Percentiles rank a stretch among this genome's conserved stretches.
Evolutionary conservation across 2,888 invertebrate species (phyloP).

Genomic region (Pogonocherus hispidulus): DNA sequence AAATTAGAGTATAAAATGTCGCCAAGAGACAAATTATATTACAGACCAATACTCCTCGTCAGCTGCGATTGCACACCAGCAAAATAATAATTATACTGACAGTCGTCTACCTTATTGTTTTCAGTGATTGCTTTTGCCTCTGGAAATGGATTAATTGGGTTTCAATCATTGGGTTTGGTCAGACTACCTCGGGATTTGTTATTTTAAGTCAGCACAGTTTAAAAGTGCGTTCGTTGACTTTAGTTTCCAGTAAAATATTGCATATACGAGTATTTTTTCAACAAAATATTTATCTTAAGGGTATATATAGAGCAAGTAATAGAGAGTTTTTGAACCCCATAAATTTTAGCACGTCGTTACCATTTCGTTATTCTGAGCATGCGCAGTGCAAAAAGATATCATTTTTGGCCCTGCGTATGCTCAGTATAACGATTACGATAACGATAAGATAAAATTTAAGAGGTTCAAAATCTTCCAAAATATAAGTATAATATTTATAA

Average conservation of each 20-base stretch:
- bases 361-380: no score
- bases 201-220: neutral
- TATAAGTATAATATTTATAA: no score
- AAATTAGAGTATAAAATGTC: slow-evolving; percentile 1
- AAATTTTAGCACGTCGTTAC: no score
- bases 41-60: slow-evolving; percentile 28
- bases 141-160: slow-evolving; percentile 19
- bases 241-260: neutral
- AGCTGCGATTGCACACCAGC: slow-evolving; percentile 30
- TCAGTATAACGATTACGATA: no score
- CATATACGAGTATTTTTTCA: no score
- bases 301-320: no score
- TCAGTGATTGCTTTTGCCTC: slow-evolving; percentile 29
- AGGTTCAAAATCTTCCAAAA: no score
- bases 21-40: slow-evolving; percentile 28
- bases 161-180: slow-evolving; percentile 26
- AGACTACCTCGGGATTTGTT: neutral
- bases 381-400: no score
- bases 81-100: slow-evolving; percentile 32
- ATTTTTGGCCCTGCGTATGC: no score
- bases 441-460: no score
- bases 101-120: slow-evolving; percentile 29
- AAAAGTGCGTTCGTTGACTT: neutral
- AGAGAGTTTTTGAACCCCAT: no score
- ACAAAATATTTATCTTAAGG: no score